phyloP scores from a whole-genome alignment of 2,113 vertebrate genomes.

The Lepus timidus region DNA sequence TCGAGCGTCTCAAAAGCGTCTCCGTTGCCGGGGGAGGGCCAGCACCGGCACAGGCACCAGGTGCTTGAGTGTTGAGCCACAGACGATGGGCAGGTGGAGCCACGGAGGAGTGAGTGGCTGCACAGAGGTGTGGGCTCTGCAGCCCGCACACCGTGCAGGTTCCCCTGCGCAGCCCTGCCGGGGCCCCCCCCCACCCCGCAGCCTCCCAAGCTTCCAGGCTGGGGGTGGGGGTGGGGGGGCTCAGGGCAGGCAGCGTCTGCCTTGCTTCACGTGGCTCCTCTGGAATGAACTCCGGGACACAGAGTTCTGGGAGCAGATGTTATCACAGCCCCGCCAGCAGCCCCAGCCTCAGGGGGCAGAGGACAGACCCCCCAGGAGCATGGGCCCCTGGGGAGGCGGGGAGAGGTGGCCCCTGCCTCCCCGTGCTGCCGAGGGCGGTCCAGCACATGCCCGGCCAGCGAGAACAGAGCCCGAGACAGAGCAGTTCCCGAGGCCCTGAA shows the following conservation, averaged over 20 bases:
- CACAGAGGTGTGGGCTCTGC: not conserved
- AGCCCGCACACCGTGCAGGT: rapidly evolving
- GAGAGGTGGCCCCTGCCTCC: too few species aligned
- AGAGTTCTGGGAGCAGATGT: not conserved
- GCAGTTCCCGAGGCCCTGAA: not conserved
- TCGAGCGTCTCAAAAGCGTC: not conserved
- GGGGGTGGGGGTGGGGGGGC: not conserved
- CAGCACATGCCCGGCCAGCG: too few species aligned
- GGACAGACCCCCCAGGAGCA: too few species aligned
- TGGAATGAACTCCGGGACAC: not conserved
- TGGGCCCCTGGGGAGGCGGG: too few species aligned
- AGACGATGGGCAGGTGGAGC: too few species aligned
- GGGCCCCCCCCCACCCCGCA: rapidly evolving
- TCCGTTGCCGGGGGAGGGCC: too few species aligned
- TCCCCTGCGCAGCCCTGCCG: not conserved
- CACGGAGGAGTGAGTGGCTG: rapidly evolving
- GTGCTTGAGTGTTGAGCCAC: rapidly evolving
- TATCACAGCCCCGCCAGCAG: not conserved
- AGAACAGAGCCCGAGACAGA: too few species aligned
- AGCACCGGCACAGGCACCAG: not conserved
- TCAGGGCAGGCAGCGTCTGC: not conserved
- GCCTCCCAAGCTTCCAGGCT: too few species aligned
- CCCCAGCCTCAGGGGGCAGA: not conserved
- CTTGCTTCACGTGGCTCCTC: not conserved
- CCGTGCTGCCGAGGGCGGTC: too few species aligned